These are phyloP conservation scores for Lepidocolaptes lacrymiger DNA, from an alignment of 2,797 vertebrate species.

Conservation along the genomic window DNA sequence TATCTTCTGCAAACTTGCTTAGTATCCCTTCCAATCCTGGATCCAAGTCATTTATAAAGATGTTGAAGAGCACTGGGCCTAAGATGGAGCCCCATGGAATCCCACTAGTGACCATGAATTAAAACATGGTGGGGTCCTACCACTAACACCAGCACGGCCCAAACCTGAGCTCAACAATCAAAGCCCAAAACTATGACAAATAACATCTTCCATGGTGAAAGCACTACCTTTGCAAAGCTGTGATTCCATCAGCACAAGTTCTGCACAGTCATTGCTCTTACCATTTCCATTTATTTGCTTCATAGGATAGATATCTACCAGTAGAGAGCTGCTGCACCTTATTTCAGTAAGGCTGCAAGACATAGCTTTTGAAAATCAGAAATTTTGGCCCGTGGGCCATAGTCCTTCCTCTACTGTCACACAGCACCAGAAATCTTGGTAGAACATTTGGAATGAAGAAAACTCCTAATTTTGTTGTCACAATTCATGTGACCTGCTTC, in stretches of 20 bases:
- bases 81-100: not conserved
- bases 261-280: not conserved
- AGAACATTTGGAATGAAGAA: not conserved
- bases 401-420: not conserved
- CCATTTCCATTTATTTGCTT: not conserved
- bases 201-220: not conserved
- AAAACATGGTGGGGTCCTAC: rapidly evolving
- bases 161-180: not conserved
- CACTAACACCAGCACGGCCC: not conserved
- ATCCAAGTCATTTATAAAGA: not conserved
- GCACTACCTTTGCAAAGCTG: not conserved
- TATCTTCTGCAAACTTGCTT: not conserved
- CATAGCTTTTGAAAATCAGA: not conserved
- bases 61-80: not conserved
- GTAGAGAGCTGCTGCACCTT: not conserved
- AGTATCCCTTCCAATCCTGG: not conserved
- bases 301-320: not conserved
- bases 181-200: not conserved
- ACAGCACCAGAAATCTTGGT: not conserved
- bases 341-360: not conserved
- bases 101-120: not conserved
- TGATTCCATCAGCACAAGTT: not conserved
- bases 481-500: not conserved
- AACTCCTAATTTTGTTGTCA: not conserved
- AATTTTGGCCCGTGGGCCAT: not conserved